Evolutionary conservation across 2,113 vertebrate genomes (phyloP).

Genomic region (Rhagologus leucostigma): DNA sequence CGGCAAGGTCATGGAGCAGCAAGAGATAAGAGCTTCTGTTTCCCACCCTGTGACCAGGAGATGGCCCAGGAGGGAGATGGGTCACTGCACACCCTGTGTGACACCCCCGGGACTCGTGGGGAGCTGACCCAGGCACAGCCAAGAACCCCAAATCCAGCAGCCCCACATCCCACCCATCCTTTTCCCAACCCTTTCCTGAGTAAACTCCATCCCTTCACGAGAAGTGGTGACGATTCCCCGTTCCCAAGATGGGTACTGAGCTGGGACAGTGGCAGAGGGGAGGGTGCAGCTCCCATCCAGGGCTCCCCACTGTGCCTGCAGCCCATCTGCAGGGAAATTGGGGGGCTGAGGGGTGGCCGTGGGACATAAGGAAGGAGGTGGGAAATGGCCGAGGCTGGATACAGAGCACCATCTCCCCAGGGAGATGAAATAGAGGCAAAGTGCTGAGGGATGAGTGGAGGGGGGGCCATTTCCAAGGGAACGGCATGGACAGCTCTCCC

Average conservation of each 20-base stretch:
- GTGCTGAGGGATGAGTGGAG: not conserved
- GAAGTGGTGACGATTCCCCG: not conserved
- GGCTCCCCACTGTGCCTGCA: not conserved
- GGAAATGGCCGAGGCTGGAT: not conserved
- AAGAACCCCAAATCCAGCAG: not conserved
- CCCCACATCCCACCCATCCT: not conserved
- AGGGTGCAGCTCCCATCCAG: not conserved
- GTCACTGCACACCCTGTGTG: not conserved
- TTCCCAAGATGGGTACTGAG: not conserved
- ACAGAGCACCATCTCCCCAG: not conserved
- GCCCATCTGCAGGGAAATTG: not conserved
- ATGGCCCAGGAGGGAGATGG: not conserved
- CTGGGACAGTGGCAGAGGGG: not conserved
- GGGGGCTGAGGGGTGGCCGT: not conserved
- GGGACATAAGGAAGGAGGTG: not conserved
- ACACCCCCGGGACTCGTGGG: not conserved
- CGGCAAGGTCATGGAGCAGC: fast-evolving
- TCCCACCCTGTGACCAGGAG: not conserved
- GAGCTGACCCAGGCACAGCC: not conserved
- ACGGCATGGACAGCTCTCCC: not conserved
- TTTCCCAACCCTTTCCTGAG: not conserved
- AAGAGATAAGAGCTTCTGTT: not conserved
- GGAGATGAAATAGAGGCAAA: not conserved
- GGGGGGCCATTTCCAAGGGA: not conserved
- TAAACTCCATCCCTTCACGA: not conserved